Conservation (phyloP, 2,113 vertebrate genomes). For the Sphaerodactylus townsendi region DNA sequence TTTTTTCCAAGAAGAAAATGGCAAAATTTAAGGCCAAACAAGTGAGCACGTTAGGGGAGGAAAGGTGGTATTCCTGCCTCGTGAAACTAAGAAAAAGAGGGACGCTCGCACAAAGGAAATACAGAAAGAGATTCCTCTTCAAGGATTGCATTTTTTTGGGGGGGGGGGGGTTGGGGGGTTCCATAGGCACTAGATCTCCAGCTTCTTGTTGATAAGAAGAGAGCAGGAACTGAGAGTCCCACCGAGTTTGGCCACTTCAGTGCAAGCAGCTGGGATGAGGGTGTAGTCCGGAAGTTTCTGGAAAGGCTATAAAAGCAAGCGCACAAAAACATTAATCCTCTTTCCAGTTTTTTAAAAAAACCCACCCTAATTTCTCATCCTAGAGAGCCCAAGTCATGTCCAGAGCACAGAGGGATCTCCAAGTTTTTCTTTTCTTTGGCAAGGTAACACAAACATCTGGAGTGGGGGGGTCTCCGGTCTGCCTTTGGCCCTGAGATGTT, state of each 20-base stretch:
- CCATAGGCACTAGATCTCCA: slow-evolving; percentile 60
- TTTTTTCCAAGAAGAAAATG: neutral
- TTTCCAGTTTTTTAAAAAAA: neutral
- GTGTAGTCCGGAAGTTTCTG: slow-evolving; percentile 89
- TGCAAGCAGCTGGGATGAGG: slow-evolving; percentile 87
- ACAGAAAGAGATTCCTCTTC: neutral
- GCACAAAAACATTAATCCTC: neutral
- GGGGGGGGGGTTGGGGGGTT: too few species aligned
- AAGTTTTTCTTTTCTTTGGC: neutral
- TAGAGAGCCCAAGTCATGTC: neutral
- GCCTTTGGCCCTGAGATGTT: neutral
- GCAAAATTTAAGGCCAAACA: neutral
- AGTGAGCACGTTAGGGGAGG: neutral
- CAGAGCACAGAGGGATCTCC: neutral
- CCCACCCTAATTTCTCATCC: neutral
- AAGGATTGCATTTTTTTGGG: neutral
- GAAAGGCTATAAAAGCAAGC: slow-evolving; percentile 75
- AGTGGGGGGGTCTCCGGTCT: neutral
- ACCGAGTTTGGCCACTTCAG: slow-evolving; percentile 85
- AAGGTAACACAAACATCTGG: too few species aligned
- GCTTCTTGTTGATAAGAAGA: slow-evolving; percentile 87
- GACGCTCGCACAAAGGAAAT: neutral
- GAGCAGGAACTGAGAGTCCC: slow-evolving; percentile 86
- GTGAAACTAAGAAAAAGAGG: neutral
- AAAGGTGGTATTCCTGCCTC: neutral